Evolutionary conservation across 2,888 invertebrate species (phyloP).

Genomic region (Neoaliturus tenellus): DNA sequence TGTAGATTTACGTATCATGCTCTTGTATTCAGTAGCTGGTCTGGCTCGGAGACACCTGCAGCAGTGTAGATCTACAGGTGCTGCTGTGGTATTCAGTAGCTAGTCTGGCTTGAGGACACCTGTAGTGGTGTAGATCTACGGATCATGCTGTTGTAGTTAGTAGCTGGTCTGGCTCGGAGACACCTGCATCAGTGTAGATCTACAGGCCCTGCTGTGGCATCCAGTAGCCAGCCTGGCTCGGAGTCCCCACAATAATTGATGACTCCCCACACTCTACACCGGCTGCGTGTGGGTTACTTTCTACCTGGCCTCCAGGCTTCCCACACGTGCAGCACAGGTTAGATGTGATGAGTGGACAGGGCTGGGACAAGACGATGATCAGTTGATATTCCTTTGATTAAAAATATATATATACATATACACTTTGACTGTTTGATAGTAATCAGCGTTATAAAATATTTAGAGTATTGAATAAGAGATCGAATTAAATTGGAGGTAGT

Average conservation of each 20-base stretch:
- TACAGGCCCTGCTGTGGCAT: too few relatives aligned
- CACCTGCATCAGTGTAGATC: not conserved
- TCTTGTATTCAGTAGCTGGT: not conserved
- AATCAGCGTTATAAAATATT: too few relatives aligned
- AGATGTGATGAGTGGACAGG: too few relatives aligned
- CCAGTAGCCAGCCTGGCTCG: too few relatives aligned
- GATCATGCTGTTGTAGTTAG: not conserved
- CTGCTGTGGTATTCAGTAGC: not conserved
- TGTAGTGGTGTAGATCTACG: not conserved
- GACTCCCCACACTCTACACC: not conserved
- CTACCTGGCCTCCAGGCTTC: not conserved
- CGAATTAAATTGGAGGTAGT: too few relatives aligned
- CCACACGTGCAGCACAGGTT: not conserved
- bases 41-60: not conserved
- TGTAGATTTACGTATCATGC: not conserved
- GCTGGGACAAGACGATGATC: too few relatives aligned
- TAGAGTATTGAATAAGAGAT: too few relatives aligned
- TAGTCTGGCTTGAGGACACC: not conserved
- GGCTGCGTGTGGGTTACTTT: not conserved
- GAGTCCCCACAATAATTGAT: not conserved
- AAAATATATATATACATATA: too few relatives aligned
- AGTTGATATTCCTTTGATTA: too few relatives aligned
- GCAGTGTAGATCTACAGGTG: not conserved
- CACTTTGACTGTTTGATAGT: too few relatives aligned
- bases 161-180: not conserved